These are phyloP conservation scores for Amblyraja radiata DNA, from an alignment of 2,797 vertebrate genomes.

Conservation along the genomic window DNA sequence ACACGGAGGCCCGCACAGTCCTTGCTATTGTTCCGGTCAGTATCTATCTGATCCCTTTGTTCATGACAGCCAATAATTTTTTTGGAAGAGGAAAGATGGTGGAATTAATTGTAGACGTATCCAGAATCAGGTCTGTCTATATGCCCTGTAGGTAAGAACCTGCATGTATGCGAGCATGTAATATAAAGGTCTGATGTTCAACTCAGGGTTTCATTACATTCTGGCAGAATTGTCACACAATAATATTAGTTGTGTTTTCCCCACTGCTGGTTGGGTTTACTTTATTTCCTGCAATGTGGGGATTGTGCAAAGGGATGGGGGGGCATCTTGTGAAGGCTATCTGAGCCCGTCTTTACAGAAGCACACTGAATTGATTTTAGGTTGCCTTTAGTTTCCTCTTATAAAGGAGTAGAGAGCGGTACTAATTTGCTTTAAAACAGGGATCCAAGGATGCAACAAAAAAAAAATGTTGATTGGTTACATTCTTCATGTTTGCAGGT, in stretches of 20 bases:
- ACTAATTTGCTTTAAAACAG: neutral
- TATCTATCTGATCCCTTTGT: slow-evolving; percentile 38
- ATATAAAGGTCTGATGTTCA: neutral
- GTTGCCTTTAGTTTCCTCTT: neutral
- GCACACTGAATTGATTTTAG: neutral
- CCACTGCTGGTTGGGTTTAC: neutral
- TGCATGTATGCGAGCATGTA: neutral
- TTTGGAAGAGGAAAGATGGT: neutral
- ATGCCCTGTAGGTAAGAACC: neutral
- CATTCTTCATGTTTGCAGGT: slow-evolving; percentile 62
- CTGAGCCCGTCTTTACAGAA: neutral
- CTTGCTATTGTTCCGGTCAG: slow-evolving; percentile 95
- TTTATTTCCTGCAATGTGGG: neutral
- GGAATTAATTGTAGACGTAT: neutral
- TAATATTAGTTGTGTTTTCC: neutral
- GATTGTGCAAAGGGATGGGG: neutral
- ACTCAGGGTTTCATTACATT: neutral
- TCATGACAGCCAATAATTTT: neutral
- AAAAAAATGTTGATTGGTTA: neutral
- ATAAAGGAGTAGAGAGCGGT: neutral
- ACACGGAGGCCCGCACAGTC: slow-evolving; percentile 92
- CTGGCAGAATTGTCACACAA: neutral
- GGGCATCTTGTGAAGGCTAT: neutral
- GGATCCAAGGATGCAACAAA: neutral
- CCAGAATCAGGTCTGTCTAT: no score